These are phyloP conservation scores for Busseola fusca DNA, from an alignment of 2,888 invertebrate species.

Conservation along the genomic window DNA sequence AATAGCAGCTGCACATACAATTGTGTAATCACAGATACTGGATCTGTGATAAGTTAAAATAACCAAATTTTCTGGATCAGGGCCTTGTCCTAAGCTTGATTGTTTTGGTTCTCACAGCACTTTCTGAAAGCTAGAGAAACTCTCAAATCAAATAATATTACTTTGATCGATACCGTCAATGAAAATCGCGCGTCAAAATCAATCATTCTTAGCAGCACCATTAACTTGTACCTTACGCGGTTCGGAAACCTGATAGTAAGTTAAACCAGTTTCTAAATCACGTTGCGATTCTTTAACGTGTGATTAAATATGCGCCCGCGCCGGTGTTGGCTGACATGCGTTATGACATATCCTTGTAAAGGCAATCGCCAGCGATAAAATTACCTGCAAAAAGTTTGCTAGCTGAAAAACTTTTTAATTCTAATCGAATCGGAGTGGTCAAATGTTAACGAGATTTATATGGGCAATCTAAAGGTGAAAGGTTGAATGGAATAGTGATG, in stretches of 20 bases:
- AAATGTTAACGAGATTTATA: constrained; percentile 32
- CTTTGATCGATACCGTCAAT: not conserved
- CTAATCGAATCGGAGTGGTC: constrained; percentile 7
- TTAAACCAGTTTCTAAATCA: constrained; percentile 57
- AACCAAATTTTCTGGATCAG: not conserved
- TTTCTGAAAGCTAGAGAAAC: not conserved
- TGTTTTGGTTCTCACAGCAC: not conserved
- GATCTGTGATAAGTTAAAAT: not conserved
- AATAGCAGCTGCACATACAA: constrained; percentile 15
- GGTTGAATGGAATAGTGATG: constrained; percentile 13
- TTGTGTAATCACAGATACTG: not conserved
- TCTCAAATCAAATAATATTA: not conserved
- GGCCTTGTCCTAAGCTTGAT: not conserved
- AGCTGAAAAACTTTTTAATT: constrained; percentile 17
- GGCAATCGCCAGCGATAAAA: constrained; percentile 31
- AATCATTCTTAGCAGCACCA: constrained; percentile 36
- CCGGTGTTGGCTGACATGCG: constrained; percentile 37
- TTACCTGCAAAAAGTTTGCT: constrained; percentile 39
- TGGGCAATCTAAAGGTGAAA: constrained; percentile 23
- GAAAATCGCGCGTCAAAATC: constrained; percentile 24
- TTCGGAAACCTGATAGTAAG: constrained; percentile 45
- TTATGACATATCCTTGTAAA: constrained; percentile 53
- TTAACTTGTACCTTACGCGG: constrained; percentile 42
- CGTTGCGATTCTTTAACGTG: constrained; percentile 54
- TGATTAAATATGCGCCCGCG: constrained; percentile 45